Base-by-base conservation (phyloP, 1,140 invertebrate genomes). In the Orius laevigatus region DNA sequence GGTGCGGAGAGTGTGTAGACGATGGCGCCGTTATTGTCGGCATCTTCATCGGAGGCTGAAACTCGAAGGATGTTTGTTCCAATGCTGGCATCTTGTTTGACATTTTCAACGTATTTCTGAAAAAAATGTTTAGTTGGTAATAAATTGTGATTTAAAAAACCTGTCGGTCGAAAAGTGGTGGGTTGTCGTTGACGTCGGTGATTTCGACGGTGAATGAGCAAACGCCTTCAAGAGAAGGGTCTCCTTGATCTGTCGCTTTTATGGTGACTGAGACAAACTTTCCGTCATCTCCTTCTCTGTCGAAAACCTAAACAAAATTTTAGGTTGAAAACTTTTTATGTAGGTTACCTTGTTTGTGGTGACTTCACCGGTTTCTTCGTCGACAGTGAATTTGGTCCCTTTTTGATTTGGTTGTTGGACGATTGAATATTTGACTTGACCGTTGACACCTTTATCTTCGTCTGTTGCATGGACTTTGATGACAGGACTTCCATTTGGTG, bases 171-270 rank as follows among this genome's bases (percentile, higher is more conserved):
- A 94, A 94, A 16, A 94, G 66, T 2, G 89, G 90, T 11, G 88
- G 87, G 66, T 92, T 93, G 58, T 87, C 90, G 59, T 95, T 94
- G 1, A 91, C 85, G 63, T 94, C 90, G 1, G 88, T 90, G 31
- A 95, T 93, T 71, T 95, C 90, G 32, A 95, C 90, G 4, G 89
- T 93, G 60, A 95, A 94, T 0, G 88, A 92, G 61, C 90, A 94
- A 50, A 94, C 89, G 32, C 90, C 88, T 68, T 94, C 90, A 47
- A 94, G 62, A 3, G 85, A 89, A 9, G 90, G 89, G 64, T 90
- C 87, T n/a, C 91, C 91, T 62, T 92, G 84, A 75, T 95, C 91
- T 0, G 89, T 92, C 4, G 91, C 91, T 68, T 94, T 94, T 0
- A 94, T 85, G 0, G 90, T 94, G 0, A 94, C 88, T 0, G 87